phyloP scores from a whole-genome alignment of 1,140 invertebrate genomes.

The Sipha flava region DNA sequence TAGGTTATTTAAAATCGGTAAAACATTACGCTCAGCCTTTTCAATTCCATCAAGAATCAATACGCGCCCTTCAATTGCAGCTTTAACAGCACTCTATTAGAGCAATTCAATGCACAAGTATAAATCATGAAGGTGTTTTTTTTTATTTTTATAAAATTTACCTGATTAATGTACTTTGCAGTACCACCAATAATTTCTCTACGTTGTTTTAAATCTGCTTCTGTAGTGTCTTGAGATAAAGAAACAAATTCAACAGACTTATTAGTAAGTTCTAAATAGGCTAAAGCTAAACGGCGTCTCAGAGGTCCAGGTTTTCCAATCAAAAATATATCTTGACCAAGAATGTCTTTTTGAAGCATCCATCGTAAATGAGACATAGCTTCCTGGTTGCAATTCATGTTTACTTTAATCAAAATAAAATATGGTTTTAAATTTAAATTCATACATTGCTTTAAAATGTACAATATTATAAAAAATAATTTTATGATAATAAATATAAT shows the following conservation, averaged over 20 bases:
- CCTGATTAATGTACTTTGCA: slow-evolving; percentile 89
- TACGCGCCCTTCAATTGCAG: slow-evolving; percentile 78
- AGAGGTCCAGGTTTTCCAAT: slow-evolving; percentile 79
- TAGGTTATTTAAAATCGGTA: slow-evolving; percentile 95
- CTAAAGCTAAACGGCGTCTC: slow-evolving; percentile 68
- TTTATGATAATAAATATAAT: too few relatives aligned
- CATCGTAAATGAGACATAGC: slow-evolving; percentile 75
- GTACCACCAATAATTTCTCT: slow-evolving; percentile 81
- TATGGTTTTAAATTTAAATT: background rate
- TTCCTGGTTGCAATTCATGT: slow-evolving; percentile 56
- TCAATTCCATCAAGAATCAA: slow-evolving; percentile 94
- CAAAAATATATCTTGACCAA: slow-evolving; percentile 92
- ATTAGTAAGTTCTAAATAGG: slow-evolving; percentile 79
- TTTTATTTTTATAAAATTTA: slow-evolving; percentile 41
- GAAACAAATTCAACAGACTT: slow-evolving; percentile 89
- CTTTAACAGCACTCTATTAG: slow-evolving; percentile 73
- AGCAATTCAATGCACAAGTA: background rate
- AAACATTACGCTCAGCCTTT: slow-evolving; percentile 92
- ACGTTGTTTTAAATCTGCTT: slow-evolving; percentile 91
- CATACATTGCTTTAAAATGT: slow-evolving; percentile 10
- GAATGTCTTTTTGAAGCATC: slow-evolving; percentile 88
- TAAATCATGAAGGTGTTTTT: background rate
- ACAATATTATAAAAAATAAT: background rate
- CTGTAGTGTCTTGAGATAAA: slow-evolving; percentile 89
- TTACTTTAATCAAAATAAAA: slow-evolving; percentile 45